Conservation (phyloP, 2,113 vertebrate species). For the Electrona antarctica region DNA sequence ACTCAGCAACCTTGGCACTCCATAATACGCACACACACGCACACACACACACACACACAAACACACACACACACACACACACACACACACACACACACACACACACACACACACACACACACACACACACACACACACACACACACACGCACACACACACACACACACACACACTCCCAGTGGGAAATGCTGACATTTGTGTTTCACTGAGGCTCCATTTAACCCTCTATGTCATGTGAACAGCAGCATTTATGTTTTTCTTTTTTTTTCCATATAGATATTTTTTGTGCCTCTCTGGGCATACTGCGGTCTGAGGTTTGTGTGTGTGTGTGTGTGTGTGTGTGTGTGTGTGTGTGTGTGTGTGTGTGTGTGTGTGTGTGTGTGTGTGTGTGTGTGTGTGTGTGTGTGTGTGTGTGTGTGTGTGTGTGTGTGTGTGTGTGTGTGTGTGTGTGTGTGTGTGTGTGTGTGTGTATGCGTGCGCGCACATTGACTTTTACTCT, state of each 20-base stretch:
- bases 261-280: neutral
- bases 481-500: too few species aligned
- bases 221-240: neutral
- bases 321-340: neutral
- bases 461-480: neutral
- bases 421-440: too few species aligned
- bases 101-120: neutral
- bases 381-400: too few species aligned
- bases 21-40: neutral
- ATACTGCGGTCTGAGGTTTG: neutral
- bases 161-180: neutral
- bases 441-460: neutral
- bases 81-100: neutral
- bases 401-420: too few species aligned
- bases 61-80: neutral
- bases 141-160: slow-evolving; percentile 1
- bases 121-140: neutral
- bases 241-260: neutral
- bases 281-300: neutral
- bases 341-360: neutral
- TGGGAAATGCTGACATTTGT: neutral
- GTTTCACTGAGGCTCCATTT: neutral
- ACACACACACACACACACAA: slow-evolving; percentile 4
- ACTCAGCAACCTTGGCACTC: neutral
- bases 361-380: too few species aligned